Percentiles rank a stretch among this genome's conserved stretches.
Conservation (phyloP, 2,888 invertebrate genomes). For the Calliphora vomitoria region DNA sequence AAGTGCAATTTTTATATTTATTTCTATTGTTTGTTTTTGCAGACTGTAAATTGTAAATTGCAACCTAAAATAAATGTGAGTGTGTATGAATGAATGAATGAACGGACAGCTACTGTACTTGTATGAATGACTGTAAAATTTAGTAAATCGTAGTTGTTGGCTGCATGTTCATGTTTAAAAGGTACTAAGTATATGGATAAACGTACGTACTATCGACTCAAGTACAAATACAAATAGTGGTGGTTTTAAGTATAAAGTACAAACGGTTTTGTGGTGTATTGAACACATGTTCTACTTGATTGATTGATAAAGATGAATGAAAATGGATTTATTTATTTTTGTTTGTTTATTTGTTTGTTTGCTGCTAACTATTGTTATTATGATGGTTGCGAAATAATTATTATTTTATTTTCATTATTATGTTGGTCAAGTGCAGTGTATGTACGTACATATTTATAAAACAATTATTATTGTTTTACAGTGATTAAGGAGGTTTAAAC, state of each 20-base stretch:
- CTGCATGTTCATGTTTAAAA: slow-evolving; percentile 18
- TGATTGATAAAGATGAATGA: slow-evolving; percentile 62
- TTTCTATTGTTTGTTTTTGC: slow-evolving; percentile 52
- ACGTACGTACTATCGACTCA: neutral
- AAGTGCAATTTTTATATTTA: slow-evolving; percentile 39
- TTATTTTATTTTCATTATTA: slow-evolving; percentile 45
- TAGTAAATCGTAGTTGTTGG: slow-evolving; percentile 22
- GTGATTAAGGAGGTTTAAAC: slow-evolving; percentile 7
- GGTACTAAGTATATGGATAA: slow-evolving; percentile 25
- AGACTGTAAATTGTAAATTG: slow-evolving; percentile 35
- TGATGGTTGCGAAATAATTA: slow-evolving; percentile 1
- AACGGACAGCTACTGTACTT: neutral
- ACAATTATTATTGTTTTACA: neutral
- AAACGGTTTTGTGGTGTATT: slow-evolving; percentile 64
- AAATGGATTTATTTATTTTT: slow-evolving; percentile 11
- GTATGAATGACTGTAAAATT: slow-evolving; percentile 25
- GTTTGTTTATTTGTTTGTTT: neutral
- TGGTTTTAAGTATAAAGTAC: slow-evolving; percentile 14
- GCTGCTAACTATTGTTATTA: neutral
- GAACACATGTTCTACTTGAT: slow-evolving; percentile 66
- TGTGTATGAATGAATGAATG: neutral
- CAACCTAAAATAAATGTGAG: slow-evolving; percentile 10
- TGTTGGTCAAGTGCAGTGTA: slow-evolving; percentile 63
- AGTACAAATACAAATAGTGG: slow-evolving; percentile 18
- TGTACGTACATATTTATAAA: slow-evolving; percentile 11